Evolutionary conservation across 1,140 invertebrate species (phyloP), one percentile per base, ranked within the genome.

Genomic region (Wasmannia auropunctata): DNA sequence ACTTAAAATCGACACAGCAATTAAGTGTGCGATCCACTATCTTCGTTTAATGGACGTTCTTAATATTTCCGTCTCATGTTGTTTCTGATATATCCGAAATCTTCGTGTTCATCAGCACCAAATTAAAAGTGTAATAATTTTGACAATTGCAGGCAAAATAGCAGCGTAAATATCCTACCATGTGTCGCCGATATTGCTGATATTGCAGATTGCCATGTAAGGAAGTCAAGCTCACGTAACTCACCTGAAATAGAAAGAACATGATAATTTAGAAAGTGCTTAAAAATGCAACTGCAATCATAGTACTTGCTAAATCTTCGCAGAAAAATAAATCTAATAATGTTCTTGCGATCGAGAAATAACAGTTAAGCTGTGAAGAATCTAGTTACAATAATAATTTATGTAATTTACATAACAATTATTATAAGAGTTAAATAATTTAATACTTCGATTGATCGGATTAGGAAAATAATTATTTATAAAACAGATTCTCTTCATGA

Each of bases 181-280:
- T 37, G 6, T 10, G 2, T n/a, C 16, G 34, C 10, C 19, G 22
- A 56, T 25, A n/a, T n/a, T 54, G 25, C 19, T 62, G 19, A 22
- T 25, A 31, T 31, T 46, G 43, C 43, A 14, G 43, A 77, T 2
- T 49, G 11, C 8, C 77, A 56, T 51, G 16, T 34, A 43, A 56
- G 37, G 70, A 70, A 81, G 56, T 16, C 56, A 11, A 37, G 37
- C 1, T 10, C 37, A 25, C 14, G 6, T 56, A 81, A 81, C 77
- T 81, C 49, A 81, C 77, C 77, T 81, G 65, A 14, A 81, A 81
- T 22, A 81, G 2, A 81, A 81, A 81, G 4, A 79, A 22, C 5
- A 80, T 14, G 56, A 2, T n/a, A 70, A 43, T n/a, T 81, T 56
- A 81, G 16, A 25, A 31, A n/a, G 0, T 56, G 11, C 10, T 22